Base-by-base conservation (phyloP, 2,797 vertebrate species). In the Remorina albescens region DNA sequence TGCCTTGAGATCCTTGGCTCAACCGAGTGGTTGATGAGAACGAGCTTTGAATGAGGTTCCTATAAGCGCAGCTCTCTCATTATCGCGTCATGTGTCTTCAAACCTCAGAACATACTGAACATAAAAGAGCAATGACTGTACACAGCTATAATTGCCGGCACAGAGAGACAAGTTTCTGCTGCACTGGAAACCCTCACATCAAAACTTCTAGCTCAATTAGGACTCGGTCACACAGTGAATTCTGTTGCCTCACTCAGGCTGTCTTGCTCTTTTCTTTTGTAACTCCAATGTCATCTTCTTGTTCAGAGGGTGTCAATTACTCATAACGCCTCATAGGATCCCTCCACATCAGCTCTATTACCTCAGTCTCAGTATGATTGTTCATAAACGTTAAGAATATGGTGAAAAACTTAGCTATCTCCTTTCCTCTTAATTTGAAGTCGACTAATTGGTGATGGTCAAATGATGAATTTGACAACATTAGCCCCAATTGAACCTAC, bases 161-260 rank as follows among this genome's bases (percentile, higher is more conserved):
- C 7, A 21, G 65, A 50, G 25, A 68, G 69, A 54, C 42, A 34
- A 72, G 55, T 62, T 80, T 70, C 74, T 7, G 53, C 70, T 39
- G 62, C 55, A 62, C 25, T 0, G 36, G 61, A 37, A 72, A 60
- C 75, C 63, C 67, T 62, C 54, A 12, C 73, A 78, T 86, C 76
- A 71, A 83, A 88, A 86, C 74, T 76, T 86, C 86, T 54, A 58
- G 77, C 82, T 86, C 84, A 89, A 83, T 89, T 88, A 87, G 74
- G 51, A 78, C 71, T 57, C 47, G 72, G 70, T 58, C 56, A 34
- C 46, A 42, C 16, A 41, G 50, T 51, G 46, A 65, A 67, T 68
- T 76, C 75, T 56, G 62, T 63, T 42, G 62, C 73, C 50, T 83
- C 73, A 19, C 50, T 67, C 78, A 23, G 16, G 47, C 65, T 60